Base-by-base conservation (phyloP, 2,797 vertebrate genomes). In the Scolopax rusticola region DNA sequence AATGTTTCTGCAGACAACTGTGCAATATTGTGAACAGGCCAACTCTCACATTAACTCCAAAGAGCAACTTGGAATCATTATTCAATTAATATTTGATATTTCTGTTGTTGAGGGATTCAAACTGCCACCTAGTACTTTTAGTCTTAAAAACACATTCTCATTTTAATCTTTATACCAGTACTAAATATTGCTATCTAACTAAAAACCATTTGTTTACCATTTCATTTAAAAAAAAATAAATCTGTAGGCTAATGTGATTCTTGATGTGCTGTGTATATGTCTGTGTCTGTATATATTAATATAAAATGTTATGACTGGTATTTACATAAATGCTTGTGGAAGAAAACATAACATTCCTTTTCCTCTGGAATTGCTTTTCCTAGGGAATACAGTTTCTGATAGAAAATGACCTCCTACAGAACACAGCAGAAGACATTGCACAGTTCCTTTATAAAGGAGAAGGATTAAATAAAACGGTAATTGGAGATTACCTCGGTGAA, bases 371-470 rank as follows among this genome's bases (percentile, higher is more conserved):
- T 88, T 91, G 51, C 32, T 93, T 74, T 84, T 95, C 94, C 59
- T 93, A 99, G 99, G 99, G 99, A 86, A 99, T 99, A 95, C 99
- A 99, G 97, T 99, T 99, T 96, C 98, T 99, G 90, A 97, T 99
- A 97, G 99, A 99, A 97, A 99, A 99, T 11, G 99, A 99, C 97
- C 99, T 99, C 95, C 98, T 99, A 63, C 99, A 99, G 90, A 98
- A 99, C 96, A 99, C 99, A 61, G 98, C 99, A 6, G 99, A 99
- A 94, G 99, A 99, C 91, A 99, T 99, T n/a, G 98, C 99, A 77
- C 99, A 99, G 98, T 99, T 99, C 98, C 98, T 99, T 61, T 99
- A 99, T 97, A 99, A 99, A 98, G 99, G 99, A 70, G 99, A 99
- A 96, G 99, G 99, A 80, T 98, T 99, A 83, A 99, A 99, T 98